Base-by-base conservation (phyloP, 2,888 invertebrate genomes). In the Mesodorylaimus sp. region DNA sequence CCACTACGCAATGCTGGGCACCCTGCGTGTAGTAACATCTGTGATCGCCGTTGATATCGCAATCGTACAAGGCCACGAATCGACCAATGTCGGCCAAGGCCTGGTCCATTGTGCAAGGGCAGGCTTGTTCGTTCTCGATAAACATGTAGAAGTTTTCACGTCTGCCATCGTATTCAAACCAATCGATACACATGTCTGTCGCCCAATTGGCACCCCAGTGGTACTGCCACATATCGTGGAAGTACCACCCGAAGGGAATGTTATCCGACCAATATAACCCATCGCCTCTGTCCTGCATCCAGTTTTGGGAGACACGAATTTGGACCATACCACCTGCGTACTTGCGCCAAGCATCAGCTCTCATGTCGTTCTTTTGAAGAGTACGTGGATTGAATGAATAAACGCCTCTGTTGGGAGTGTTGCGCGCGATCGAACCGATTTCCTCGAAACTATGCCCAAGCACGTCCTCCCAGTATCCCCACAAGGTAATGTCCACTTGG, bases 211-310 rank as follows among this genome's bases (percentile, higher is more conserved):
- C 65, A 0, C 91, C 91, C 58, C 81, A 77, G 42, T 76, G 66
- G 24, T 78, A 72, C 64, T 83, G 80, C 88, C 88, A 91, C 67
- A 88, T 87, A 0, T 80, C 78, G 0, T 76, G 77, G 64, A 88
- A 87, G 66, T 89, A 91, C 89, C 89, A 91, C 1, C 76, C 86
- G 3, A 91, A 70, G 1, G 89, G 89, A 56, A 91, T 80, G 0
- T 88, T 87, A 49, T 80, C 76, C 61, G 86, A 86, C 89, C 89
- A 91, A 13, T 89, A 72, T 0, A 27, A 48, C 43, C 49, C 52
- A 27, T 52, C 52, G 13, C 52, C 52, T 25, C 39, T 26, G 39
- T 48, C 45, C 3, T 29, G 16, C 48, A 50, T 50, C 38, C 58
- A 54, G n/a, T 51, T 44, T 26, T 59, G 55, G 10, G 45, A 21